Evolutionary conservation across 2,113 vertebrate genomes (phyloP).

Genomic region (Odocoileus virginianus): DNA sequence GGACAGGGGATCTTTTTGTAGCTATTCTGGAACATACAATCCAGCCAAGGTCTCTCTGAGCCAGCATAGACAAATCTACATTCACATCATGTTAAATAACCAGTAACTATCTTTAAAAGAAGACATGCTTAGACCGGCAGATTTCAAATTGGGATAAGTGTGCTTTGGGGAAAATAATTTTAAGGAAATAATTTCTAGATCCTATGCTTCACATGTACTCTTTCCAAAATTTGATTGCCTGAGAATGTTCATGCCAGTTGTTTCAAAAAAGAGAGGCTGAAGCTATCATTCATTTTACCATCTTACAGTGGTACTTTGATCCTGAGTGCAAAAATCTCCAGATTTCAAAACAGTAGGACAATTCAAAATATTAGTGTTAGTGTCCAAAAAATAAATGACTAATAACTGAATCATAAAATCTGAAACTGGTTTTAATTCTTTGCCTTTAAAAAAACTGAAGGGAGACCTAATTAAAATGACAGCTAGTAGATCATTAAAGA

Average conservation of each 20-base stretch:
- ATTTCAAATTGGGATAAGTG: not conserved
- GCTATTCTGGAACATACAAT: not conserved
- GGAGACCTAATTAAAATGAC: slow-evolving; percentile 61
- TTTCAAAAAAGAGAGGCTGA: not conserved
- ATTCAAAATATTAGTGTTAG: slow-evolving; percentile 31
- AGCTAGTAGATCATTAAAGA: slow-evolving; percentile 71
- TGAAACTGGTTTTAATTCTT: slow-evolving; percentile 52
- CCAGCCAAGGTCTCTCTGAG: not conserved
- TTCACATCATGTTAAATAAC: not conserved
- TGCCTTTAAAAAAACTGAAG: slow-evolving; percentile 60
- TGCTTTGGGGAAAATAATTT: not conserved
- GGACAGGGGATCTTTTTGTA: not conserved
- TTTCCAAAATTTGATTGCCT: not conserved
- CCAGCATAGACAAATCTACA: not conserved
- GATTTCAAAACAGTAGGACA: slow-evolving; percentile 15
- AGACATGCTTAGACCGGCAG: not conserved
- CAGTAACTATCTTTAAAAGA: not conserved
- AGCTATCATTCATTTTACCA: not conserved
- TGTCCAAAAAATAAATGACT: slow-evolving; percentile 41
- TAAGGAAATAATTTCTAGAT: not conserved
- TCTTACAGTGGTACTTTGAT: not conserved
- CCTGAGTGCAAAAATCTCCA: not conserved
- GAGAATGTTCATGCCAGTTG: not conserved
- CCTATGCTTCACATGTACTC: not conserved
- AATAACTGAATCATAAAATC: slow-evolving; percentile 50